Evolutionary conservation across 1,140 invertebrate genomes (phyloP).

Genomic region (Theocolax elegans): DNA sequence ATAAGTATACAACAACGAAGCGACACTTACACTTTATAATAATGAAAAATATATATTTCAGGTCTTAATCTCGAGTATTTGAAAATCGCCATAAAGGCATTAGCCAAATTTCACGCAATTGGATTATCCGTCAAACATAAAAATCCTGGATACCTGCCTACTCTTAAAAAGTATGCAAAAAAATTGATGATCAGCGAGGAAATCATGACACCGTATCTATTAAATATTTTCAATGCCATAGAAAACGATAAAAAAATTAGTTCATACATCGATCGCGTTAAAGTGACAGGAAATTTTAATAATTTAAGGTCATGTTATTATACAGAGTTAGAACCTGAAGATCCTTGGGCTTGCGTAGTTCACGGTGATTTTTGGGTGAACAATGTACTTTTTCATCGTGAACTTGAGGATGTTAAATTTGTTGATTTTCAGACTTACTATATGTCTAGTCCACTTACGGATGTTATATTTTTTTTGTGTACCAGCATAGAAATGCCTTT

Average conservation of each 20-base stretch:
- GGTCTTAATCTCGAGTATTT: conserved; percentile 65
- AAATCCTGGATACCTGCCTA: conserved; percentile 55
- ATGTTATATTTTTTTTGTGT: conserved; percentile 71
- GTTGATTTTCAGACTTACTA: conserved; percentile 74
- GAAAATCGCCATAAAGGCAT: conserved; percentile 59
- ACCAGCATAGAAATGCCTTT: conserved; percentile 67
- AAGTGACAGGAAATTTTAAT: not conserved
- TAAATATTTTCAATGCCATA: conserved; percentile 47
- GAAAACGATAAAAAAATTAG: not conserved
- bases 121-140: conserved; percentile 69
- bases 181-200: conserved; percentile 11
- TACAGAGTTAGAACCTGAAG: conserved; percentile 40
- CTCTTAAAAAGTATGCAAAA: conserved; percentile 48
- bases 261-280: not conserved
- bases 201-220: conserved; percentile 42
- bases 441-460: conserved; percentile 67
- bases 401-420: conserved; percentile 68
- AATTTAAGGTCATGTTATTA: not conserved
- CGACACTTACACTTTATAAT: too few relatives aligned
- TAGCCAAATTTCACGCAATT: conserved; percentile 70
- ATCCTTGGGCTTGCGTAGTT: conserved; percentile 67
- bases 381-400: conserved; percentile 69
- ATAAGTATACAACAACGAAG: too few relatives aligned
- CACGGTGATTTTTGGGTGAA: conserved; percentile 75
- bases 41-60: not conserved